phyloP scores from a whole-genome alignment of 2,797 vertebrate genomes.

The Balearica regulorum region DNA sequence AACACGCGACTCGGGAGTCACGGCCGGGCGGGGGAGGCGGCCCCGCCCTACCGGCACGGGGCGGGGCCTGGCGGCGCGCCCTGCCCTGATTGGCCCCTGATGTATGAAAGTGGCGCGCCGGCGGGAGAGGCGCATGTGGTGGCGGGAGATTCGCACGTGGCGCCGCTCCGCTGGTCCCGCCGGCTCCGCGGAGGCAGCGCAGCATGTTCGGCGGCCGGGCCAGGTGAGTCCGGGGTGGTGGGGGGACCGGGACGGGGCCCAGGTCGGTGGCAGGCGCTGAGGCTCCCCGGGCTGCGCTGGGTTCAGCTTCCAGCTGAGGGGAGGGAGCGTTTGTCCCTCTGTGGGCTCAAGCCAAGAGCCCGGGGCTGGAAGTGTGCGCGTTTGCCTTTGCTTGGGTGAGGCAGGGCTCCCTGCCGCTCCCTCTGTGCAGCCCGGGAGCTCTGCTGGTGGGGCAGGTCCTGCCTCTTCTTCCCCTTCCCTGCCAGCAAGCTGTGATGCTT shows the following conservation, averaged over 20 bases:
- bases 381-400: no score
- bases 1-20: accelerated
- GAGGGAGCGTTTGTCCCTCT: accelerated
- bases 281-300: not conserved
- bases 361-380: accelerated
- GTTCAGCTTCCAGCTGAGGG: no score
- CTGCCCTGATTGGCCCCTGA: constrained; percentile 10
- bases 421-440: not conserved
- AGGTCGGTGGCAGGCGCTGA: not conserved
- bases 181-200: not conserved
- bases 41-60: not conserved
- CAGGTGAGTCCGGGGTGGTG: not conserved
- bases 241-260: not conserved
- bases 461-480: no score
- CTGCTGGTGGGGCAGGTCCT: no score
- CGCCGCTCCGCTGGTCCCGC: not conserved
- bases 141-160: not conserved
- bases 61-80: not conserved
- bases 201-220: not conserved
- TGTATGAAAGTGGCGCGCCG: not conserved
- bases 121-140: not conserved
- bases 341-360: accelerated
- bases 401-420: accelerated
- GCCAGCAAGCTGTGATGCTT: accelerated
- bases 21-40: no score